Conservation (phyloP, 2,888 invertebrate species). For the Raillietiella orientalis region DNA sequence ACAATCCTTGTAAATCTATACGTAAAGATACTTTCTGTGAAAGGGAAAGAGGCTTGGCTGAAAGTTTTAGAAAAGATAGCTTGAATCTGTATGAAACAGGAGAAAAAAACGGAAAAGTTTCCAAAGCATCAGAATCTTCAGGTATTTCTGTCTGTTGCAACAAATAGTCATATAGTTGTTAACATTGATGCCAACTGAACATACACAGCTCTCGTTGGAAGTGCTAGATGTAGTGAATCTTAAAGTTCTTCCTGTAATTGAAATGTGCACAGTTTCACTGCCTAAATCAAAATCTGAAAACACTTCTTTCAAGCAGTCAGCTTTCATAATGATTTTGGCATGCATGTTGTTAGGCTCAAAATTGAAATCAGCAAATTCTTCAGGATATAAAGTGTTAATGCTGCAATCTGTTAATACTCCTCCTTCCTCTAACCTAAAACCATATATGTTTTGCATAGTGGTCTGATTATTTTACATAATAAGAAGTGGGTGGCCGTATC, state of each 20-base stretch:
- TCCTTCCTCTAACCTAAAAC: conserved; percentile 23
- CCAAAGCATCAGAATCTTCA: too few species aligned
- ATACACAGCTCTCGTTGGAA: too few species aligned
- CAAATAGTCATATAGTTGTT: too few species aligned
- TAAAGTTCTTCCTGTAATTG: background rate
- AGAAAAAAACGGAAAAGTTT: too few species aligned
- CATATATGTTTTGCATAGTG: too few species aligned
- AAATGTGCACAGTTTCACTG: conserved; percentile 41
- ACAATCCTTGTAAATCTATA: conserved; percentile 40
- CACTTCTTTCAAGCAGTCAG: conserved; percentile 39
- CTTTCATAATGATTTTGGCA: conserved; percentile 29
- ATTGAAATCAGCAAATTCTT: conserved; percentile 35
- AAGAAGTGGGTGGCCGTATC: too few species aligned
- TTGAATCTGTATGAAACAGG: too few species aligned
- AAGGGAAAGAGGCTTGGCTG: conserved; percentile 43
- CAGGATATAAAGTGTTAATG: conserved; percentile 49
- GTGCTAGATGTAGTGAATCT: background rate
- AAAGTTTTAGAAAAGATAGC: conserved; percentile 37
- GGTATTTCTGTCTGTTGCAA: too few species aligned
- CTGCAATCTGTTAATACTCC: too few species aligned
- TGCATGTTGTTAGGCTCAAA: conserved; percentile 19
- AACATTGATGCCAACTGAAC: too few species aligned
- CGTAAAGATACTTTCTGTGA: conserved; percentile 36
- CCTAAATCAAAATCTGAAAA: conserved; percentile 49
- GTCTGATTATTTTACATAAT: too few species aligned